Evolutionary conservation across 1,140 invertebrate species (phyloP).

Genomic region (Drosophila nikananu): DNA sequence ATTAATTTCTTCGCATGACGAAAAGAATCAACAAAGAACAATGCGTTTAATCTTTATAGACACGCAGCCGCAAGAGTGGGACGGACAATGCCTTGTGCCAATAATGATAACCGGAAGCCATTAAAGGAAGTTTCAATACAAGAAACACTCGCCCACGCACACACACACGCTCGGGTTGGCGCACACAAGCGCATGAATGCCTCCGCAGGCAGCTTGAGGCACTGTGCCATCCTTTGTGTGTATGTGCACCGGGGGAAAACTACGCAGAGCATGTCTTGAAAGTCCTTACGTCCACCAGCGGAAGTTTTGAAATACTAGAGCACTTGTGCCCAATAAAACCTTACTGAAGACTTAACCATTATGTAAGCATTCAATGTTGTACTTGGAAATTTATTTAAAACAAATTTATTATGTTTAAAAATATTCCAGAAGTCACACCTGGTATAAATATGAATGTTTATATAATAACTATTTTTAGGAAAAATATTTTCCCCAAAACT

Average conservation of each 20-base stretch:
- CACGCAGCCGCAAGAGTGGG: slow-evolving; percentile 59
- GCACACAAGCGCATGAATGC: slow-evolving; percentile 42
- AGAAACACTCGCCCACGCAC: slow-evolving; percentile 44
- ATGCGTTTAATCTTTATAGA: slow-evolving; percentile 81
- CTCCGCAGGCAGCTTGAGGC: slow-evolving; percentile 53
- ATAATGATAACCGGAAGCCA: slow-evolving; percentile 85
- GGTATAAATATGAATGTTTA: neutral
- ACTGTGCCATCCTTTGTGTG: slow-evolving; percentile 22
- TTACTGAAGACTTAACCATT: no score
- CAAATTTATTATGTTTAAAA: neutral
- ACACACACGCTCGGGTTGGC: slow-evolving; percentile 5
- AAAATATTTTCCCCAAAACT: neutral
- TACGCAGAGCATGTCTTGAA: neutral
- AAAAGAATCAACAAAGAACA: slow-evolving; percentile 78
- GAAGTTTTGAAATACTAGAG: neutral
- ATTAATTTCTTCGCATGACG: slow-evolving; percentile 83
- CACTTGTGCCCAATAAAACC: neutral
- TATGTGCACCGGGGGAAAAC: slow-evolving; percentile 25
- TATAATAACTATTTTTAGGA: neutral
- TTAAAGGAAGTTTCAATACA: slow-evolving; percentile 84
- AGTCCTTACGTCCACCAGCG: neutral
- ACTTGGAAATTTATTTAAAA: neutral
- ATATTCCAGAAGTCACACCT: neutral
- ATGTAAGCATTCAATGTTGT: no score
- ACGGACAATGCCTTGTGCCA: slow-evolving; percentile 66